Conservation (phyloP, 2,797 vertebrate species). For the Notolabrus celidotus region DNA sequence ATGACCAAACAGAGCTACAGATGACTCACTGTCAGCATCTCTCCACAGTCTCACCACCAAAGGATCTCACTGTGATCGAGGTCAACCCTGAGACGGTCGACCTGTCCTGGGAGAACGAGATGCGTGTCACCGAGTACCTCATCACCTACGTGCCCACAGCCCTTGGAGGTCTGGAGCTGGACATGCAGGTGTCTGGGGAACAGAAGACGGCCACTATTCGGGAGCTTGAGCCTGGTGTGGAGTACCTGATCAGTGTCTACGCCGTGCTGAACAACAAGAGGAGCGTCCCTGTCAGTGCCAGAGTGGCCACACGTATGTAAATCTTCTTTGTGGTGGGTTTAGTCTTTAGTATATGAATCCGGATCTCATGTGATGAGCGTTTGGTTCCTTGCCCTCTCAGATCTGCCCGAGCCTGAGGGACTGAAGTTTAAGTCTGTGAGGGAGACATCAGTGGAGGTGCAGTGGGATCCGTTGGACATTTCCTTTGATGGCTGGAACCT, state of each 20-base stretch:
- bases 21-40: constrained; percentile 28
- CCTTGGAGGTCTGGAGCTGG: constrained; percentile 91
- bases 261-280: constrained; percentile 94
- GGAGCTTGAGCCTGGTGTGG: constrained; percentile 95
- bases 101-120: constrained; percentile 95
- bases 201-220: constrained; percentile 89
- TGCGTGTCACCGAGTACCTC: constrained; percentile 92
- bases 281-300: constrained; percentile 95
- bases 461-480: constrained; percentile 96
- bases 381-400: constrained; percentile 75
- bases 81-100: constrained; percentile 93
- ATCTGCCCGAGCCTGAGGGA: constrained; percentile 95
- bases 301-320: constrained; percentile 93
- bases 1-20: not conserved
- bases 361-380: not conserved
- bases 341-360: no score
- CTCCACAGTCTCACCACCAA: constrained; percentile 92
- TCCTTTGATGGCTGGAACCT: constrained; percentile 97
- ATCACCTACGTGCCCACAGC: constrained; percentile 92
- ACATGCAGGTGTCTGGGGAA: constrained; percentile 92
- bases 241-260: constrained; percentile 97
- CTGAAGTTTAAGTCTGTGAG: constrained; percentile 95
- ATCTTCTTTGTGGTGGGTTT: not conserved
- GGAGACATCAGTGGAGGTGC: constrained; percentile 95
- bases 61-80: constrained; percentile 90